Base-by-base conservation (phyloP, 2,888 invertebrate species). In the Vannuccia rotundouncinata region DNA sequence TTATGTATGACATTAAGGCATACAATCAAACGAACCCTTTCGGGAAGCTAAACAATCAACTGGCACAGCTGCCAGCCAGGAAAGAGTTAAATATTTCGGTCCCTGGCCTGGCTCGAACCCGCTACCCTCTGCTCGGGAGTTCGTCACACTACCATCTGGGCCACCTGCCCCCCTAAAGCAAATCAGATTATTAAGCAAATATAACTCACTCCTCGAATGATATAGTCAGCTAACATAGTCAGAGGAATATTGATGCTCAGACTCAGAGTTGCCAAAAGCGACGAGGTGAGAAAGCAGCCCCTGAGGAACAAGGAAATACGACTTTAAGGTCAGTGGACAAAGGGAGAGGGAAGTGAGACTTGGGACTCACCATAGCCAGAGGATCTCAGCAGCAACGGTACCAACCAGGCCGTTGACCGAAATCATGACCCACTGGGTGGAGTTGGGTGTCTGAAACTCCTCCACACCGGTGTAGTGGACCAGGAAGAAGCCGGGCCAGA, bases 201-300 rank as follows among this genome's bases (percentile, higher is more conserved):
- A 45, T 29, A 10, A 83, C 91, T 89, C 83, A 92, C 91, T 83
- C 90, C 90, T 86, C 92, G 92, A 66, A 93, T 88, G 78, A 93
- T 85, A 60, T 92, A 91, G 89, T 95, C 95, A 83, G 93, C 93
- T 83, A 93, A 89, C 91, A 95, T 93, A 45, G 94, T 92, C 89
- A 97, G 90, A 79, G 97, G 97, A 87, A 94, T 92, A 82, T 93
- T 93, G 84, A 96, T 89, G 83, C 93, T 93, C 83, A 95, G 91
- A 81, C 94, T 91, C 84, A 95, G 88, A 0, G 94, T 95, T 29
- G 94, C 96, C 84, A 94, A 92, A 76, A 94, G 90, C 0, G 94
- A 92, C 17, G 95, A 95, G 25, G 97, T 97, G 84, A 97, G 89
- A 84, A 95, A 95, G 84, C 94, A 93, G 77, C 95, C 97, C 94